Evolutionary conservation across 2,888 invertebrate species (phyloP).

Genomic region (Lutraria lutraria): DNA sequence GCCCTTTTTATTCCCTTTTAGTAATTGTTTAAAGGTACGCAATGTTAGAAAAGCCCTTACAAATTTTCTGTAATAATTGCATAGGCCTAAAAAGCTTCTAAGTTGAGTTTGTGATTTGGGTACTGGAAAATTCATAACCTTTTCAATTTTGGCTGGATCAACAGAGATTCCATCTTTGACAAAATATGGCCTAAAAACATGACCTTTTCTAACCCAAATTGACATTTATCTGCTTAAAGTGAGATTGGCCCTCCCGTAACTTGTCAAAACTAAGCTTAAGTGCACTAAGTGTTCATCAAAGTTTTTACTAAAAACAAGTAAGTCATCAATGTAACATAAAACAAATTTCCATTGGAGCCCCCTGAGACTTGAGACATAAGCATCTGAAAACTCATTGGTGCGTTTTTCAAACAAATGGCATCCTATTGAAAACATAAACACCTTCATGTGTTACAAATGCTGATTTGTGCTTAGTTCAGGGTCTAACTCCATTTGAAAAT

Average conservation of each 20-base stretch:
- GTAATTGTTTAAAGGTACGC: constrained; percentile 80
- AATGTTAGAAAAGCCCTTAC: constrained; percentile 78
- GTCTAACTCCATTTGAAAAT: constrained; percentile 62
- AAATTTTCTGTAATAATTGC: constrained; percentile 86
- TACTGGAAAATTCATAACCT: constrained; percentile 59
- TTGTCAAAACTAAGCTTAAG: constrained; percentile 57
- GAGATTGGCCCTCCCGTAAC: constrained; percentile 48
- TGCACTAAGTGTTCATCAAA: constrained; percentile 69
- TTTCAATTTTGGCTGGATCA: constrained; percentile 61
- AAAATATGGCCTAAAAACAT: constrained; percentile 70
- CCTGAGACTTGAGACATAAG: constrained; percentile 65
- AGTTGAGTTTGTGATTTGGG: constrained; percentile 64
- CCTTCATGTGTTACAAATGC: too few relatives aligned
- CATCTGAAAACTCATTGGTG: constrained; percentile 65
- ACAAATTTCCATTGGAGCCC: constrained; percentile 72
- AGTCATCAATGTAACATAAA: constrained; percentile 71
- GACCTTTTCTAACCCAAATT: constrained; percentile 67
- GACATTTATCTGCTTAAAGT: constrained; percentile 65
- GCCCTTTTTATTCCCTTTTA: constrained; percentile 76
- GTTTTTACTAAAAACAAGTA: constrained; percentile 62
- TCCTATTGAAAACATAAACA: constrained; percentile 59
- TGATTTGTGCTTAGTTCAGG: constrained; percentile 68
- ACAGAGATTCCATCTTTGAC: constrained; percentile 68
- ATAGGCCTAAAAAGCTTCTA: constrained; percentile 65
- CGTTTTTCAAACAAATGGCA: constrained; percentile 66